Percentiles rank a stretch among this genome's conserved stretches.
Evolutionary conservation across 2,888 invertebrate species (phyloP).

Genomic region (Scrobipalpa atriplicella): DNA sequence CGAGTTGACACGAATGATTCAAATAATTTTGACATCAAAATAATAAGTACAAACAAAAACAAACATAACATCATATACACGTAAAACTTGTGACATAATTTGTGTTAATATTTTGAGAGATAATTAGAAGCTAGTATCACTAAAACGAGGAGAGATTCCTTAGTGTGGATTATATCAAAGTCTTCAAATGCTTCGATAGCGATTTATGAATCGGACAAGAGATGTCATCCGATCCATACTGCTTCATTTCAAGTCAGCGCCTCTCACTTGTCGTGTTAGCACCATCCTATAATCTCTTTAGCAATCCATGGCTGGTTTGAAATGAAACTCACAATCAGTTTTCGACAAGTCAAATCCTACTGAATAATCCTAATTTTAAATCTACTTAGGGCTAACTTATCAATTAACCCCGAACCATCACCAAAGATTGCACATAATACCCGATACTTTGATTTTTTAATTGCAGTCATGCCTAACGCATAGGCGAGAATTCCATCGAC

Average conservation of each 20-base stretch:
- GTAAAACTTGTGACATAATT: constrained; percentile 78
- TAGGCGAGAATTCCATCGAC: constrained; percentile 68
- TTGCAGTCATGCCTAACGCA: constrained; percentile 74
- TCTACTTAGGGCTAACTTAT: constrained; percentile 63
- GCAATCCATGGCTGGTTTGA: constrained; percentile 67
- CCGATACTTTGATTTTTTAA: constrained; percentile 87
- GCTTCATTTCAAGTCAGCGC: constrained; percentile 78
- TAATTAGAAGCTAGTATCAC: constrained; percentile 82
- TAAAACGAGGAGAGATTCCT: constrained; percentile 79
- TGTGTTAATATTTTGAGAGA: constrained; percentile 76
- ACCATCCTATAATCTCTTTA: constrained; percentile 59
- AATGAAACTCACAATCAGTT: constrained; percentile 69
- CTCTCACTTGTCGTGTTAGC: constrained; percentile 52
- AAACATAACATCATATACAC: constrained; percentile 77
- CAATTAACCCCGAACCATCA: constrained; percentile 84
- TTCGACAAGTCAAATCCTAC: constrained; percentile 51
- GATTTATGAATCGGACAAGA: constrained; percentile 74
- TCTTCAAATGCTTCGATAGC: constrained; percentile 45
- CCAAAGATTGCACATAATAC: constrained; percentile 93
- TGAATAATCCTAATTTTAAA: constrained; percentile 51
- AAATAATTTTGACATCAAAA: constrained; percentile 60
- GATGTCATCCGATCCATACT: constrained; percentile 75
- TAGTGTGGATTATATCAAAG: constrained; percentile 64
- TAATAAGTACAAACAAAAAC: constrained; percentile 74
- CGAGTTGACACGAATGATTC: constrained; percentile 59